Conservation (phyloP, 2,888 invertebrate species). For the Ormyrus rosae region DNA sequence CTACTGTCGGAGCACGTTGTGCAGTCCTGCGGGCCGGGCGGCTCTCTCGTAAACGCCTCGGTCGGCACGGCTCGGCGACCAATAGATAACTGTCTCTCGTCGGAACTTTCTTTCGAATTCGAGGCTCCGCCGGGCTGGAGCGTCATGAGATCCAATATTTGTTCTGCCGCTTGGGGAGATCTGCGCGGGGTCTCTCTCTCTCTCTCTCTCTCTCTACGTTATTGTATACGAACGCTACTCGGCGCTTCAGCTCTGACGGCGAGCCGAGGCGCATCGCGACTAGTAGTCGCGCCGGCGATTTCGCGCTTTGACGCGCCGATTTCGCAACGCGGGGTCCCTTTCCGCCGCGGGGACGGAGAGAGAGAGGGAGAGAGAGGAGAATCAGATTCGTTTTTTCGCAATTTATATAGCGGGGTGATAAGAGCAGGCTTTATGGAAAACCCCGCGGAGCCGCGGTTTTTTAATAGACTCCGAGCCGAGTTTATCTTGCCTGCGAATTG, state of each 20-base stretch:
- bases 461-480: neutral
- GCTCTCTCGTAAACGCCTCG: neutral
- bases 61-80: conserved; percentile 1
- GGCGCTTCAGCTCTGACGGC: too few relatives aligned
- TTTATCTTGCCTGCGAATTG: conserved; percentile 10
- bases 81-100: conserved; percentile 26
- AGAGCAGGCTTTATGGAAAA: conserved; percentile 17
- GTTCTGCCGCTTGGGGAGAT: conserved; percentile 8
- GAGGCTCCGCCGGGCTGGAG: neutral
- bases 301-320: too few relatives aligned
- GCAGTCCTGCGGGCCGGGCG: neutral
- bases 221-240: too few relatives aligned
- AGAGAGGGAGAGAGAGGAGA: too few relatives aligned
- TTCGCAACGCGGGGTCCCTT: too few relatives aligned
- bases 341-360: too few relatives aligned
- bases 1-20: neutral
- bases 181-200: too few relatives aligned
- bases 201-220: too few relatives aligned
- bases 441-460: neutral
- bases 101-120: conserved; percentile 41
- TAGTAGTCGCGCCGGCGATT: too few relatives aligned
- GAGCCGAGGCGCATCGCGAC: too few relatives aligned
- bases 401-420: neutral
- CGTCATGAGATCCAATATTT: conserved; percentile 40
- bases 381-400: neutral